phyloP scores from a whole-genome alignment of 2,797 vertebrate genomes.

The Artibeus lituratus region DNA sequence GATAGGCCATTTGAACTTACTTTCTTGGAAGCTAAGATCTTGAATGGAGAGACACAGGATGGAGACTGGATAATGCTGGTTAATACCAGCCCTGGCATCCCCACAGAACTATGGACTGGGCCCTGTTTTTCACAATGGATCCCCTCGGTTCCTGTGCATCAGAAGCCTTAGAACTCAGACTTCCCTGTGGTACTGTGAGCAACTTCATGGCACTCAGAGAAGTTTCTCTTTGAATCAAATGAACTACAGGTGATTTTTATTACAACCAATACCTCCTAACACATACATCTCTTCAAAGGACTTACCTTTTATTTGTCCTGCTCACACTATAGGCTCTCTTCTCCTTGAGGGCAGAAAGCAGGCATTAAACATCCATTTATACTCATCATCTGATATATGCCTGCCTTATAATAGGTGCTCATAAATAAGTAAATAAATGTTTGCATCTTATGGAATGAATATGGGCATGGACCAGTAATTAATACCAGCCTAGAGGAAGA shows the following conservation, averaged over 20 bases:
- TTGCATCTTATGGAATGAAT: background rate
- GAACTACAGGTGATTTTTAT: constrained; percentile 42
- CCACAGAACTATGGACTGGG: background rate
- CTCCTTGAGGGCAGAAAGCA: background rate
- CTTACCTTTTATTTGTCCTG: background rate
- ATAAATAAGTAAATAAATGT: background rate
- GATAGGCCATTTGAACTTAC: background rate
- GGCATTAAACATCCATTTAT: background rate
- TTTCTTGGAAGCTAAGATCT: constrained; percentile 27
- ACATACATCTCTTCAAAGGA: background rate
- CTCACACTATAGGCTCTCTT: background rate
- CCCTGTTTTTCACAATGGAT: background rate
- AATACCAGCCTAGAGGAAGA: background rate
- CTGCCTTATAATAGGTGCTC: background rate
- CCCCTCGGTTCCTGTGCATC: background rate
- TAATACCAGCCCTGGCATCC: background rate
- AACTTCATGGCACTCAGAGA: background rate
- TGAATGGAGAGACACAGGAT: background rate
- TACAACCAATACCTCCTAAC: background rate
- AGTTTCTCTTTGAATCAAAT: constrained; percentile 30
- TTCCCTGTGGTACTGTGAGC: background rate
- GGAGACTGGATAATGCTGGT: constrained; percentile 7
- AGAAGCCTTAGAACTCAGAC: background rate
- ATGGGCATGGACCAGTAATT: background rate
- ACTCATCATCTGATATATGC: background rate